Evolutionary conservation across 2,797 vertebrate species (phyloP).

Genomic region (Sparidentex hasta): DNA sequence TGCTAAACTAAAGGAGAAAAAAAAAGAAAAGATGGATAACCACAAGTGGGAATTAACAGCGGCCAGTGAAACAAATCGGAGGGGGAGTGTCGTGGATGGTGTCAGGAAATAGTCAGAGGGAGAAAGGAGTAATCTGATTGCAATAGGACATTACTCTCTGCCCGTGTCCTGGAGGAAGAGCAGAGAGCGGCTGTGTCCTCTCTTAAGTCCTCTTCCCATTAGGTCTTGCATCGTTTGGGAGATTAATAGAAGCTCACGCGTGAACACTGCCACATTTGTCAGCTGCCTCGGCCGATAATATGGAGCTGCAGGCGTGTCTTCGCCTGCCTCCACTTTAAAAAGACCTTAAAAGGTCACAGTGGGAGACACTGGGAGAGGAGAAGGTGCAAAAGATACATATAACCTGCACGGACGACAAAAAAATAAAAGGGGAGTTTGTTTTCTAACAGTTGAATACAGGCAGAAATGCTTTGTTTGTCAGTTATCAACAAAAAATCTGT

Average conservation of each 20-base stretch:
- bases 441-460: slow-evolving; percentile 5
- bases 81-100: slow-evolving; percentile 41
- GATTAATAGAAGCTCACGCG: slow-evolving; percentile 78
- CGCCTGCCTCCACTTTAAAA: slow-evolving; percentile 59
- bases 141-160: slow-evolving; percentile 75
- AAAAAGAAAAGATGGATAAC: slow-evolving; percentile 61
- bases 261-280: slow-evolving; percentile 78
- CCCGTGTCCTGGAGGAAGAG: slow-evolving; percentile 72
- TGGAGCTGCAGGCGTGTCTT: slow-evolving; percentile 55
- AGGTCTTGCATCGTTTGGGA: slow-evolving; percentile 75
- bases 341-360: slow-evolving; percentile 62
- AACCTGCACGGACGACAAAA: not conserved
- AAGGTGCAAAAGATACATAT: not conserved
- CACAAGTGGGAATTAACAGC: slow-evolving; percentile 64
- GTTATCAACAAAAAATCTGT: not conserved
- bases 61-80: slow-evolving; percentile 60
- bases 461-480: not conserved
- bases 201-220: slow-evolving; percentile 80
- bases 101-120: slow-evolving; percentile 63
- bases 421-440: not conserved
- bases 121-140: slow-evolving; percentile 76
- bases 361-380: slow-evolving; percentile 6
- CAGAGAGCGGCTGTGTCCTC: slow-evolving; percentile 67
- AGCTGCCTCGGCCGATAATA: slow-evolving; percentile 74
- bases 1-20: slow-evolving; percentile 37